Conservation (phyloP, 2,797 vertebrate species). For the Lateolabrax maculatus region DNA sequence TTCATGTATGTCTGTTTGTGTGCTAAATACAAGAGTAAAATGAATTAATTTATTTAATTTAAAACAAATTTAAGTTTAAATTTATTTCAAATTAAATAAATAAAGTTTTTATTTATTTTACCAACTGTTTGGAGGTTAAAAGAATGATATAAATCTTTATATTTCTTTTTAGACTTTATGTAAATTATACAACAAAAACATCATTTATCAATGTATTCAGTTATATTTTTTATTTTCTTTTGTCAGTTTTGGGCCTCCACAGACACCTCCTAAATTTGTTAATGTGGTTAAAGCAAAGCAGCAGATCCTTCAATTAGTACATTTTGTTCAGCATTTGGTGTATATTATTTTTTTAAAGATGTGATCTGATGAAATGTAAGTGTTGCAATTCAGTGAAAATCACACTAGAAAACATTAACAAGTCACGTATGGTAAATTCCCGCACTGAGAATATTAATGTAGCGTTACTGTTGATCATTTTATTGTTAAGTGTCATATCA, state of each 20-base stretch:
- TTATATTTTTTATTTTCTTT: background rate
- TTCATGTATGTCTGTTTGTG: background rate
- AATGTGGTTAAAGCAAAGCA: background rate
- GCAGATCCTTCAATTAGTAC: background rate
- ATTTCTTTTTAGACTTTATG: background rate
- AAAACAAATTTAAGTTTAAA: background rate
- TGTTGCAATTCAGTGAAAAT: constrained; percentile 32
- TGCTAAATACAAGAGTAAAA: background rate
- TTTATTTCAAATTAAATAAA: background rate
- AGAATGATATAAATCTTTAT: background rate
- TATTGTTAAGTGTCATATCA: constrained; percentile 31
- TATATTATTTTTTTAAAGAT: constrained; percentile 60
- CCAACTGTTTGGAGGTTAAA: background rate
- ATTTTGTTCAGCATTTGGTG: constrained; percentile 48
- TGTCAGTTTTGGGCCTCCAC: constrained; percentile 2
- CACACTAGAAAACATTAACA: background rate
- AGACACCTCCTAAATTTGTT: background rate
- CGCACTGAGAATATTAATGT: constrained; percentile 69
- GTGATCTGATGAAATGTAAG: constrained; percentile 42
- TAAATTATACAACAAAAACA: background rate
- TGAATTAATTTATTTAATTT: background rate
- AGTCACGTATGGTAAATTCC: constrained; percentile 24
- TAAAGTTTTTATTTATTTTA: background rate
- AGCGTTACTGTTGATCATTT: constrained; percentile 37
- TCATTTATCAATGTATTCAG: background rate